A percentile compares a stretch with the other conserved stretches of the same genome.
Evolutionary conservation across 1,140 invertebrate genomes (phyloP).

Genomic region (Plodia interpunctella): DNA sequence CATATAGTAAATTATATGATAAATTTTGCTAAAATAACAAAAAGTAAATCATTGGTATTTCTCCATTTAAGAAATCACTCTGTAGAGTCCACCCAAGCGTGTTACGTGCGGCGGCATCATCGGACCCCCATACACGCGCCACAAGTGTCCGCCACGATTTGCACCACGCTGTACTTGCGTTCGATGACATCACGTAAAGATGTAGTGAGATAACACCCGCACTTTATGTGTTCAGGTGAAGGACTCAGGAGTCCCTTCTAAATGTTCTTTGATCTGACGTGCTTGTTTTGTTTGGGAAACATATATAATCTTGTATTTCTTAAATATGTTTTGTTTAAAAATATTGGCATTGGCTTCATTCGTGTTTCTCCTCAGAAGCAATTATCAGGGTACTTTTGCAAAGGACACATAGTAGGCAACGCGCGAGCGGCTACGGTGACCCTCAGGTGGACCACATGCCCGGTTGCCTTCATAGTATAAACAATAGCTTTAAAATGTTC

Average conservation of each 20-base stretch:
- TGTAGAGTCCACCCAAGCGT: conserved; percentile 31
- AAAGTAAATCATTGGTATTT: not conserved
- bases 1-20: too few species aligned
- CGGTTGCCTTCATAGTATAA: too few species aligned
- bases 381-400: too few species aligned
- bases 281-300: not conserved
- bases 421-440: too few species aligned
- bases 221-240: conserved; percentile 18
- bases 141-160: conserved; percentile 46
- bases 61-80: conserved; percentile 18
- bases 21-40: not conserved
- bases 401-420: too few species aligned
- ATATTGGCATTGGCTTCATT: too few species aligned
- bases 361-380: too few species aligned
- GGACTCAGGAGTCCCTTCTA: not conserved
- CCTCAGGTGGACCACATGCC: too few species aligned
- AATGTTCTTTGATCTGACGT: too few species aligned
- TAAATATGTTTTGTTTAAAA: too few species aligned
- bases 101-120: conserved; percentile 23
- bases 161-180: conserved; percentile 22
- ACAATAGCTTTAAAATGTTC: too few species aligned
- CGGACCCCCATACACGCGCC: conserved; percentile 46
- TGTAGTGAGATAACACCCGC: conserved; percentile 48
- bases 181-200: conserved; percentile 15
- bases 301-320: too few species aligned